Conservation (phyloP, 2,797 vertebrate species). For the Apogon hyalosoma region DNA sequence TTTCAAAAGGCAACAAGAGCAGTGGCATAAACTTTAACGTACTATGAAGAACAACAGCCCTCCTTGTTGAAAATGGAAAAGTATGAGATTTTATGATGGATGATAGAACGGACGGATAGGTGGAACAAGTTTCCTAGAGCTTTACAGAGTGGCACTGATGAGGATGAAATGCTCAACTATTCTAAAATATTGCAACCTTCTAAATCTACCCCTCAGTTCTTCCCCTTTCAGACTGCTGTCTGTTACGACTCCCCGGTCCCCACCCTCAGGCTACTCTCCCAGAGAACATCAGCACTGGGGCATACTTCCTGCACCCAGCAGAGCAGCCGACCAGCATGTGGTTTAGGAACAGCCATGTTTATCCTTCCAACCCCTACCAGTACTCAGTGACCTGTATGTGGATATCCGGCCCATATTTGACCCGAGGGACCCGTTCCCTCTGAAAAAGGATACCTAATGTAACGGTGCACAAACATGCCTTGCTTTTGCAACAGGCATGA, state of each 20-base stretch:
- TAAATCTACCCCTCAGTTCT: conserved; percentile 40
- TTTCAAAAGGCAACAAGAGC: conserved; percentile 69
- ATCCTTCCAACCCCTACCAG: conserved; percentile 89
- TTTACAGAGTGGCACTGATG: conserved; percentile 41
- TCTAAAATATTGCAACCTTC: conserved; percentile 38
- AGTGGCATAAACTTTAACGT: conserved; percentile 69
- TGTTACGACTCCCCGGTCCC: conserved; percentile 59
- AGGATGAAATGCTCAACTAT: conserved; percentile 30
- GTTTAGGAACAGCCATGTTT: conserved; percentile 92
- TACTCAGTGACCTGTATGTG: conserved; percentile 93
- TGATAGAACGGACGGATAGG: conserved; percentile 27
- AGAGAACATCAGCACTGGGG: conserved; percentile 83
- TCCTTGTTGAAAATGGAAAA: conserved; percentile 41
- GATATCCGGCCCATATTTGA: conserved; percentile 97
- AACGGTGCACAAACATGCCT: conserved; percentile 94
- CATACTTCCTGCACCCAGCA: conserved; percentile 87
- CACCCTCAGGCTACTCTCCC: conserved; percentile 73
- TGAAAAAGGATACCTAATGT: conserved; percentile 99
- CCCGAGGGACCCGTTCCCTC: conserved; percentile 95
- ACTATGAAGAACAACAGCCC: conserved; percentile 59
- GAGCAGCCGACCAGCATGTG: conserved; percentile 90
- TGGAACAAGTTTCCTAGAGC: conserved; percentile 19
- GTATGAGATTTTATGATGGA: conserved; percentile 20
- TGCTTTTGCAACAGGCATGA: conserved; percentile 97
- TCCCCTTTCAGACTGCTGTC: conserved; percentile 35